A percentile compares a stretch with the other conserved stretches of the same genome.
phyloP scores from a whole-genome alignment of 2,888 invertebrate genomes.

The Chaetoderma sp. region DNA sequence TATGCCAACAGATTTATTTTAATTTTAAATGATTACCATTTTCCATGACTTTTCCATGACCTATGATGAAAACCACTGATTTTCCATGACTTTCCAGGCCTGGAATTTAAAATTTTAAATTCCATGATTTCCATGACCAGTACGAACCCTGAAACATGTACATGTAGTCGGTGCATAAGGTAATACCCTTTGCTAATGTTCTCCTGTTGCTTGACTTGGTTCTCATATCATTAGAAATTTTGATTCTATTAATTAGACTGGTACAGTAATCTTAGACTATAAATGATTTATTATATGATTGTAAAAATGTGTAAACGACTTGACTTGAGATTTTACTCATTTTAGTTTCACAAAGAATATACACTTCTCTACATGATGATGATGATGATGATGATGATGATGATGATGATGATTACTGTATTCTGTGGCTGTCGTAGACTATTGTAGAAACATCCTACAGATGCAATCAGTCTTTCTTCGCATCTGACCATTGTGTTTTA shows the following conservation, averaged over 20 bases:
- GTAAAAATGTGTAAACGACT: neutral
- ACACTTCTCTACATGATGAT: neutral
- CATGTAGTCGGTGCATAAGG: neutral
- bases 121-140: too few species aligned
- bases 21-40: neutral
- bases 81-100: too few species aligned
- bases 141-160: neutral
- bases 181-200: neutral
- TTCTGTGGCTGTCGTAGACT: too few species aligned
- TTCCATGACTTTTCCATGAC: too few species aligned
- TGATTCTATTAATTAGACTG: neutral
- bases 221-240: neutral
- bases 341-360: neutral
- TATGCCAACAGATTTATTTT: too few species aligned
- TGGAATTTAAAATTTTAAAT: too few species aligned
- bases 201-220: neutral
- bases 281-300: too few species aligned
- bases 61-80: too few species aligned
- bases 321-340: neutral
- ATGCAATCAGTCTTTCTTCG: too few species aligned
- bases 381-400: constrained; percentile 6
- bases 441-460: too few species aligned
- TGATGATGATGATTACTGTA: too few species aligned
- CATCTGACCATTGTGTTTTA: too few species aligned
- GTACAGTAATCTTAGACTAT: neutral